Base-by-base conservation (phyloP, 2,113 vertebrate species). In the Reinhardtius hippoglossoides region DNA sequence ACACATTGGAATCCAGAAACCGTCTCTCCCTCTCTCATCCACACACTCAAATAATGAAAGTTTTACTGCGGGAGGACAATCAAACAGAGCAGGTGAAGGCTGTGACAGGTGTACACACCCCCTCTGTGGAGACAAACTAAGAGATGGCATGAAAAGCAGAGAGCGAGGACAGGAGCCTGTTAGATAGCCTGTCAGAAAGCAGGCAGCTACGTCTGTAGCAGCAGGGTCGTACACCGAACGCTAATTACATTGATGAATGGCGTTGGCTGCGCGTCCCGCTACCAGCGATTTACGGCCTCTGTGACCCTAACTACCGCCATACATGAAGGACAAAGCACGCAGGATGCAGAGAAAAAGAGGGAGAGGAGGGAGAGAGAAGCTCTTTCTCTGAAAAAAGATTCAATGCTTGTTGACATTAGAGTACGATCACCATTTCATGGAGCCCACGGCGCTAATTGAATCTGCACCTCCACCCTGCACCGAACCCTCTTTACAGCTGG, bases 241-340 rank as follows among this genome's bases (percentile, higher is more conserved):
- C 90, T 94, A 94, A 95, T 95, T 94, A 95, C 90, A 88, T 67
- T 94, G 94, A 95, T 91, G 79, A 94, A 95, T 94, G 88, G 60
- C 67, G 35, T 79, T 84, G 89, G 84, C 87, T 85, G 63, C 3
- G 18, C 37, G 73, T 90, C 78, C 71, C 18, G 26, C 87, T 85
- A 85, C 69, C 50, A 42, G 73, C 81, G 83, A 93, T 94, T 93
- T 94, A 93, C 82, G 63, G 84, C 86, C 69, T 71, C 14, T 4
- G 74, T 92, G 88, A 94, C 89, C 90, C 80, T n/a, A 87, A 85
- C 81, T 44, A 83, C 83, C 86, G 60, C 62, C 70, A 64, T 71
- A 82, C 78, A 80, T 89, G 90, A 87, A 89, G 86, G 90, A 89
- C 92, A 88, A 86, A 90, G 48, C 68, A 57, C 31, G 68, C 63